A percentile compares a stretch with the other conserved stretches of the same genome.
phyloP scores from a whole-genome alignment of 2,888 invertebrate genomes.

The Embidobia sp. region DNA sequence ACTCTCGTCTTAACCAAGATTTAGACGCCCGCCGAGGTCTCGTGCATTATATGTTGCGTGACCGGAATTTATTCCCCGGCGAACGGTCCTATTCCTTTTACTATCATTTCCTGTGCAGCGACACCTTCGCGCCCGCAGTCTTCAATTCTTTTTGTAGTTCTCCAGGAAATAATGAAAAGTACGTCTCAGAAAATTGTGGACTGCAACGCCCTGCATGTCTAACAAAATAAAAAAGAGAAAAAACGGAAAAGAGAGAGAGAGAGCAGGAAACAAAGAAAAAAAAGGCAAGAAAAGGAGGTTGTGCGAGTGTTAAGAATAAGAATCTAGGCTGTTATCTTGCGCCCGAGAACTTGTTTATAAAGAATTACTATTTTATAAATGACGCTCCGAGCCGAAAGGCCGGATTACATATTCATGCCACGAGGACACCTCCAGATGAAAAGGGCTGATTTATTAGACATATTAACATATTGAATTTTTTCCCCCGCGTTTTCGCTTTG shows the following conservation, averaged over 20 bases:
- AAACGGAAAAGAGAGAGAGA: background rate
- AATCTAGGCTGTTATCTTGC: slow-evolving; percentile 13
- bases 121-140: slow-evolving; percentile 26
- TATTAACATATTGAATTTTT: slow-evolving; percentile 24
- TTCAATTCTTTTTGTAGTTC: slow-evolving; percentile 46
- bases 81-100: slow-evolving; percentile 57
- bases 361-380: slow-evolving; percentile 46
- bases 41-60: slow-evolving; percentile 76
- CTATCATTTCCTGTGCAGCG: slow-evolving; percentile 42
- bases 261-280: background rate
- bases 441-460: slow-evolving; percentile 13
- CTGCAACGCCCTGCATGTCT: slow-evolving; percentile 4
- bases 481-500: background rate
- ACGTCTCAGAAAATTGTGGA: slow-evolving; percentile 33
- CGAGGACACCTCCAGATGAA: slow-evolving; percentile 6
- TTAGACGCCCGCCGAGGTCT: slow-evolving; percentile 72
- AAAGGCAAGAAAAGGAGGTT: slow-evolving; percentile 19
- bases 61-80: slow-evolving; percentile 76
- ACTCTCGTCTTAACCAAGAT: slow-evolving; percentile 72
- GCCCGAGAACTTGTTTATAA: slow-evolving; percentile 48
- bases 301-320: slow-evolving; percentile 33
- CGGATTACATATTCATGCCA: slow-evolving; percentile 27
- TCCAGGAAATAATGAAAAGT: slow-evolving; percentile 50
- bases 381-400: background rate
- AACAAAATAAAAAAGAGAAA: background rate